A percentile compares a stretch with the other conserved stretches of the same genome.
These are phyloP conservation scores for Papilio dardanus DNA, from an alignment of 1,140 invertebrate species.

Conservation along the genomic window DNA sequence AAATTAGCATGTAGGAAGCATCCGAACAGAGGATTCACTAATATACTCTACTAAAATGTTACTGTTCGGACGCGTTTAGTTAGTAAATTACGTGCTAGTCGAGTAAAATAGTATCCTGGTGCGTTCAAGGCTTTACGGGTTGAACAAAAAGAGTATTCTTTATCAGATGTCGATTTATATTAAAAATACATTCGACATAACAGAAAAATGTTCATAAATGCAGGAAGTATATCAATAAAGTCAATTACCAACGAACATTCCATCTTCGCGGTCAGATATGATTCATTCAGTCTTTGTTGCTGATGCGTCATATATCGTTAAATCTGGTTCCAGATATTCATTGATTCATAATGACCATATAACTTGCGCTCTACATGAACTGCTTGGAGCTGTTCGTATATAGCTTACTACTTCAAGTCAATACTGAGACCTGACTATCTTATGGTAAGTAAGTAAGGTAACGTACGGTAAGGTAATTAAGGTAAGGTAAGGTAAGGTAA, in stretches of 20 bases:
- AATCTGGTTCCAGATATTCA: background rate
- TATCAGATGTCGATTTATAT: background rate
- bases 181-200: background rate
- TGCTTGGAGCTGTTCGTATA: background rate
- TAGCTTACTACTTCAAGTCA: background rate
- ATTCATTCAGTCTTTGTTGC: slow-evolving; percentile 2
- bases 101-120: no score
- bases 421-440: no score
- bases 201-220: background rate
- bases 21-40: no score
- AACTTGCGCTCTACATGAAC: background rate
- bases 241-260: background rate
- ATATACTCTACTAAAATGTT: no score
- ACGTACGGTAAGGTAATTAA: no score
- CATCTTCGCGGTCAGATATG: background rate
- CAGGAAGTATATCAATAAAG: slow-evolving; percentile 2
- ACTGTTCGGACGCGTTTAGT: no score
- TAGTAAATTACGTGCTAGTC: no score
- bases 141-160: no score
- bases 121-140: no score
- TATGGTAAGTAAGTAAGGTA: no score
- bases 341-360: slow-evolving; percentile 1
- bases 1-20: no score
- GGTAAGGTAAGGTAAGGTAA: no score
- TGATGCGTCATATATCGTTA: slow-evolving; percentile 3